Evolutionary conservation across 1,140 invertebrate species (phyloP), one percentile per base, ranked within the genome.

Genomic region (Platyura marginata): DNA sequence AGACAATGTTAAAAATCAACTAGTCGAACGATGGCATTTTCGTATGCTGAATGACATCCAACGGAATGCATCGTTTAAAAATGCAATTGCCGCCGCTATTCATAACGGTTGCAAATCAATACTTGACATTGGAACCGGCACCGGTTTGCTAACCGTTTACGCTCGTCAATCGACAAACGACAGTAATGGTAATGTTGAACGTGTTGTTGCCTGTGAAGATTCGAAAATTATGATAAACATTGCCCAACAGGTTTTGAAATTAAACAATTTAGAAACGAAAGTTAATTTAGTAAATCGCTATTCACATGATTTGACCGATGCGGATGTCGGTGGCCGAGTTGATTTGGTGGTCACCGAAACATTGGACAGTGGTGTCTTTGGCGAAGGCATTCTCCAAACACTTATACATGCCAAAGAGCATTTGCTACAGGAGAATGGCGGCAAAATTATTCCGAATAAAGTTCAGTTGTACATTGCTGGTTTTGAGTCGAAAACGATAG

Each of bases 1-100:
- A 21, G 59, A 67, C 39, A 65, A 60, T 44, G 49, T 64, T 10
- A 59, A 53, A 18, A 63, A 62, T 51, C 47, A 55, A 40, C 42
- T 65, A 5, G 68, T 86, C 22, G 76, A 81, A 47, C 61, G 81
- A 35, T 86, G 83, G 83, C 81, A 87, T 57, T 85, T 78, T 57
- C 60, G 76, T 43, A 86, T 87, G 83, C 53, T 87, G 3, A 87
- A 87, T 65, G 81, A 85, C 59, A 65, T 57, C 36, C 51, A 55
- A 19, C 63, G 82, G 42, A 87, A 87, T 62, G 53, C 64, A 43
- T 64, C 71, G 6, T 86, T 74, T 53, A 63, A 64, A 41, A 48
- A 61, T 45, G 81, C 78, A 2, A 80, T 87, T 46, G 48, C 53
- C 9, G 66, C 68, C 45, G 68, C 58, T 44, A 54, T 81, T 15